A percentile compares a stretch with the other conserved stretches of the same genome.
phyloP scores from a whole-genome alignment of 2,797 vertebrate species.

The Myotis myotis region DNA sequence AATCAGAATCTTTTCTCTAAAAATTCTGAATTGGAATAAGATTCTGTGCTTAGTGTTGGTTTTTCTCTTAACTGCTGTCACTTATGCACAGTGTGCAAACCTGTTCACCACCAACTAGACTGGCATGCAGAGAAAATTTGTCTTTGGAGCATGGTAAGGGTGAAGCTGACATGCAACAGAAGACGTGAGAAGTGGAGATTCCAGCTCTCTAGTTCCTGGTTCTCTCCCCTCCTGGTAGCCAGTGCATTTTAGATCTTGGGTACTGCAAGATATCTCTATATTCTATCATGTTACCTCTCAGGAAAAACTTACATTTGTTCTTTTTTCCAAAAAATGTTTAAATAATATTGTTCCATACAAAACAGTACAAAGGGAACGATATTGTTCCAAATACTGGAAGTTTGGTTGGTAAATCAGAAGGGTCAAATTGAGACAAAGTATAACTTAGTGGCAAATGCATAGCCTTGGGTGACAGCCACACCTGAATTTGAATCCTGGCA shows the following conservation, averaged over 20 bases:
- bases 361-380: background rate
- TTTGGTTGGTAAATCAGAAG: background rate
- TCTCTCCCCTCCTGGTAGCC: background rate
- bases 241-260: background rate
- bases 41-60: background rate
- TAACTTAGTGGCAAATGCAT: background rate
- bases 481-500: background rate
- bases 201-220: background rate
- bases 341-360: background rate
- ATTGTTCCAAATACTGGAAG: background rate
- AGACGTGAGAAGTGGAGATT: background rate
- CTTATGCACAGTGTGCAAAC: background rate
- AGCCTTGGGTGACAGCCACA: background rate
- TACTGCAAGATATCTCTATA: background rate
- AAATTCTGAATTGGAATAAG: background rate
- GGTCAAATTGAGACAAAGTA: background rate
- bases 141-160: background rate
- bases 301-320: background rate
- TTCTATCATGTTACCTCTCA: background rate
- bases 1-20: background rate
- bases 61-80: background rate
- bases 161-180: background rate
- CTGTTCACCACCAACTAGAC: background rate
- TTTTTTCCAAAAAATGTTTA: background rate
- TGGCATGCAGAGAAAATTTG: background rate